Evolutionary conservation across 2,113 vertebrate genomes (phyloP).

Genomic region (Elgaria multicarinata): DNA sequence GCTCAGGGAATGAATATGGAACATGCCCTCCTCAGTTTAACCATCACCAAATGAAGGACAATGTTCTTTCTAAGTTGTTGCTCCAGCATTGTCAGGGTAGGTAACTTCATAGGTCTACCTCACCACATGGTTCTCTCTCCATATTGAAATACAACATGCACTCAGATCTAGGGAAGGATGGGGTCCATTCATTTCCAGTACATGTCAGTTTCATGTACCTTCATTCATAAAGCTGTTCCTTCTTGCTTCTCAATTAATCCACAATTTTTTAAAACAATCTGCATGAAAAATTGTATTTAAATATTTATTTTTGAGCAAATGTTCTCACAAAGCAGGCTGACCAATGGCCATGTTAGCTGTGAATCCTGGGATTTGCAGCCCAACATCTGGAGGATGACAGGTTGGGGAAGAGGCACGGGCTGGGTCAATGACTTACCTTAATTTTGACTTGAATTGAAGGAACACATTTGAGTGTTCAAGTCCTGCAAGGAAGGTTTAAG

Average conservation of each 20-base stretch:
- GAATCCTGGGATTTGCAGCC: no score
- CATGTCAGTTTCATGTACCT: not conserved
- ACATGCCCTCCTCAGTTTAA: not conserved
- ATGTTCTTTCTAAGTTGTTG: not conserved
- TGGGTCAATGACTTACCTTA: not conserved
- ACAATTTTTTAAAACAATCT: not conserved
- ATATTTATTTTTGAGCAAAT: not conserved
- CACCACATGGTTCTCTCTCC: not conserved
- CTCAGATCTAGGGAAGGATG: not conserved
- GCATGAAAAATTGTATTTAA: not conserved
- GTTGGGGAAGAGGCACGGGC: no score
- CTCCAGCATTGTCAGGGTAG: not conserved
- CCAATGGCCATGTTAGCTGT: no score
- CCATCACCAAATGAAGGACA: not conserved
- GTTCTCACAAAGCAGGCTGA: not conserved
- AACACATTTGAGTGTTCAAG: not conserved
- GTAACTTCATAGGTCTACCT: not conserved
- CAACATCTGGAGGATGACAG: no score
- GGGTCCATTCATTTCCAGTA: not conserved
- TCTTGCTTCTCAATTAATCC: not conserved
- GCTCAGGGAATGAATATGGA: slow-evolving; percentile 42
- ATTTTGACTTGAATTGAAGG: not conserved
- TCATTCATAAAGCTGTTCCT: not conserved
- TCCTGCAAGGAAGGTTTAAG: not conserved
- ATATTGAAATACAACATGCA: not conserved